Percentiles rank a stretch among this genome's conserved stretches.
Evolutionary conservation across 2,797 vertebrate species (phyloP).

Genomic region (Manis javanica): DNA sequence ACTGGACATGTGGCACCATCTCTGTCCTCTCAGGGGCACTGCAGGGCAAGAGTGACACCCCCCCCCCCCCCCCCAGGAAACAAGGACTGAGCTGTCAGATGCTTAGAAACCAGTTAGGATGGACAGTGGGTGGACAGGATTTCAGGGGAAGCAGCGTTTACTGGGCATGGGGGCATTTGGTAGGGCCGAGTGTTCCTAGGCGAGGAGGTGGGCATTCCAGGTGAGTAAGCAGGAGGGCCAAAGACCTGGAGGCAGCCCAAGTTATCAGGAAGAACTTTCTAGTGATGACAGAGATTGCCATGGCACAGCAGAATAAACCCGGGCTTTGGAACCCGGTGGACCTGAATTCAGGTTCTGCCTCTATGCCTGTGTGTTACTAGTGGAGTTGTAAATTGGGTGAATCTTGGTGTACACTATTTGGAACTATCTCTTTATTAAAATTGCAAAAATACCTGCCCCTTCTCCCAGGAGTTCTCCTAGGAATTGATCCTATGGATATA

Average conservation of each 20-base stretch:
- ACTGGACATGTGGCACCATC: not conserved
- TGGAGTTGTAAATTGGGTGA: not conserved
- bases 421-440: not conserved
- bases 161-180: accelerated
- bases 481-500: not conserved
- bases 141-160: not conserved
- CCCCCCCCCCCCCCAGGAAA: not conserved
- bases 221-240: not conserved
- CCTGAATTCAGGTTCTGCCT: not conserved
- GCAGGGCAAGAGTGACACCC: not conserved
- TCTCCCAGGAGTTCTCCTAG: not conserved
- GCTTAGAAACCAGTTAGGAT: not conserved
- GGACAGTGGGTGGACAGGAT: not conserved
- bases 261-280: not conserved
- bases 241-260: not conserved
- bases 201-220: not conserved
- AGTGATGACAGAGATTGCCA: not conserved
- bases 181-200: not conserved
- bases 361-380: not conserved
- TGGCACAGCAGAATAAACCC: not conserved
- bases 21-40: not conserved
- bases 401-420: not conserved
- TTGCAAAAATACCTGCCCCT: not conserved
- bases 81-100: not conserved
- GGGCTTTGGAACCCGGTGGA: not conserved